Conservation (phyloP, 2,797 vertebrate species). For the Ctenochaetus hawaiiensis region DNA sequence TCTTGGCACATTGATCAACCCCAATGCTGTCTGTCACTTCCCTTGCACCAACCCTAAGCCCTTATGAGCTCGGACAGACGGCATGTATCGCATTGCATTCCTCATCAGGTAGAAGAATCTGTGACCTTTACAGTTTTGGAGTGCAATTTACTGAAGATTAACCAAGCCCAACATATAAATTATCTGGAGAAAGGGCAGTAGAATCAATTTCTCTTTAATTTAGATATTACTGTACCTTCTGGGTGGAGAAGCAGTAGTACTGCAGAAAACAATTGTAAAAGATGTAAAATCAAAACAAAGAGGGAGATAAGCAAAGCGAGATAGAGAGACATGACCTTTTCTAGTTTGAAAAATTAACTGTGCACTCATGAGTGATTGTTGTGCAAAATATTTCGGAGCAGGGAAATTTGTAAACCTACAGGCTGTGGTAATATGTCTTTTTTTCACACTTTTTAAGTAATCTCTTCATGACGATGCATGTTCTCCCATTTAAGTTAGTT, state of each 20-base stretch:
- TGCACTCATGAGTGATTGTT: constrained; percentile 24
- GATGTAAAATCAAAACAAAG: constrained; percentile 50
- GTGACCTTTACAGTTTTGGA: constrained; percentile 82
- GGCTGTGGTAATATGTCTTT: neutral
- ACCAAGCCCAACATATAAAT: constrained; percentile 80
- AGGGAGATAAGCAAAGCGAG: constrained; percentile 11
- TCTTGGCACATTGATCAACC: constrained; percentile 87
- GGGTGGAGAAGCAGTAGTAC: constrained; percentile 43
- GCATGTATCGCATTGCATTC: constrained; percentile 63
- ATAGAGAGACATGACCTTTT: constrained; percentile 56
- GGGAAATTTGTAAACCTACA: neutral
- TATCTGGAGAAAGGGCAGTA: constrained; percentile 74
- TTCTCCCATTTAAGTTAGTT: neutral
- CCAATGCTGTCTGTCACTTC: constrained; percentile 85
- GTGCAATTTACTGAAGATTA: constrained; percentile 79
- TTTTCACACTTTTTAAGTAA: neutral
- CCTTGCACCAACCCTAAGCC: constrained; percentile 60
- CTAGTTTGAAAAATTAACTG: constrained; percentile 43
- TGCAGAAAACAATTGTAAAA: constrained; percentile 65
- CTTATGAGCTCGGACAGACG: constrained; percentile 80
- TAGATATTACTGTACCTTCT: constrained; percentile 53
- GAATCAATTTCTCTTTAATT: constrained; percentile 77
- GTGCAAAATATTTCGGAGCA: constrained; percentile 3
- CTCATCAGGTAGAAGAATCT: constrained; percentile 58
- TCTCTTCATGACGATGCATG: constrained; percentile 9